Evolutionary conservation across 2,888 invertebrate species (phyloP).

Genomic region (Hyposoter dolosus): DNA sequence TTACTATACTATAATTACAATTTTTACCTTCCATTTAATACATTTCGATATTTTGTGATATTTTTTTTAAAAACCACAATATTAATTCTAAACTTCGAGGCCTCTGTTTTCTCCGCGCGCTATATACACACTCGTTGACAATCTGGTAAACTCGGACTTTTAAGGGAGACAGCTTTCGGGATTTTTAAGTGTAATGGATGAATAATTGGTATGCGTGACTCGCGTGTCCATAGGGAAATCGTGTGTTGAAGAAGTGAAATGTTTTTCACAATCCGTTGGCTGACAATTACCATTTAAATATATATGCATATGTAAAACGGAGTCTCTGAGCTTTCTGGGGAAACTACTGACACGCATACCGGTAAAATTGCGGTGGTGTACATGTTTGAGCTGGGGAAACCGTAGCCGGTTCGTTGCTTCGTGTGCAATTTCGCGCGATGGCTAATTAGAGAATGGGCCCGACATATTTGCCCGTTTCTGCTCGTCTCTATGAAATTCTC

Average conservation of each 20-base stretch:
- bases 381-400: slow-evolving; percentile 17
- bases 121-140: too few relatives aligned
- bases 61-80: too few relatives aligned
- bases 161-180: neutral
- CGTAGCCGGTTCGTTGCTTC: slow-evolving; percentile 47
- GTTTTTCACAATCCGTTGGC: slow-evolving; percentile 1
- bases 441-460: slow-evolving; percentile 67
- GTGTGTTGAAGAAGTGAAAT: neutral
- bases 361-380: slow-evolving; percentile 8
- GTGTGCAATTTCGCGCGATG: slow-evolving; percentile 67
- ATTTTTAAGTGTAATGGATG: slow-evolving; percentile 8
- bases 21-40: too few relatives aligned
- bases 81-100: too few relatives aligned
- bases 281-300: slow-evolving; percentile 34
- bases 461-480: slow-evolving; percentile 36
- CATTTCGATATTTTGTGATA: too few relatives aligned
- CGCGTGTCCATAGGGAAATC: neutral
- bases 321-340: slow-evolving; percentile 8
- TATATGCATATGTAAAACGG: neutral
- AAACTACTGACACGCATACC: slow-evolving; percentile 31
- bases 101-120: too few relatives aligned
- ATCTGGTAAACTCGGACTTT: neutral
- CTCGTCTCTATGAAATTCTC: slow-evolving; percentile 41
- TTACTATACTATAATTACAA: too few relatives aligned
- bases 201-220: slow-evolving; percentile 32